Conservation (phyloP, 2,113 vertebrate species). For the Cephalopholis sonnerati region DNA sequence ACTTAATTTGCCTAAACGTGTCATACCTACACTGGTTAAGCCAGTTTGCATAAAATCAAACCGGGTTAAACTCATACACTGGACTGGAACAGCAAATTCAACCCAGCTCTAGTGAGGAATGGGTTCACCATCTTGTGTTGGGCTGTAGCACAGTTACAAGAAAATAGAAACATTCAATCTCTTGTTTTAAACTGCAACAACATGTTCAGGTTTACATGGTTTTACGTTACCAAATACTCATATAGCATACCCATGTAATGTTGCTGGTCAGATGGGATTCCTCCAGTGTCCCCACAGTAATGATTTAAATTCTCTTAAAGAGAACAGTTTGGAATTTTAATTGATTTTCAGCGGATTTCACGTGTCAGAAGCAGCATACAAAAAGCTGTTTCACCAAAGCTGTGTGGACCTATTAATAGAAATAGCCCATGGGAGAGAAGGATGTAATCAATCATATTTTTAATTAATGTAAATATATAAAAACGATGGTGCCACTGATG, state of each 20-base stretch:
- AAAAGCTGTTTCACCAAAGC: not conserved
- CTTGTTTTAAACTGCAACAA: constrained; percentile 3
- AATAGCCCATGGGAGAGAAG: not conserved
- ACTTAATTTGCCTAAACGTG: no score
- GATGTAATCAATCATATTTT: not conserved
- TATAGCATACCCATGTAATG: not conserved
- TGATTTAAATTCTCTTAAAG: no score
- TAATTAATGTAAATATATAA: not conserved
- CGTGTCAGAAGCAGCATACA: not conserved
- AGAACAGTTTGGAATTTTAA: not conserved
- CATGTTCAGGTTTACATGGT: not conserved
- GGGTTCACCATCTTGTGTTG: not conserved
- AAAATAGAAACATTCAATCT: not conserved
- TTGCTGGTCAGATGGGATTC: not conserved
- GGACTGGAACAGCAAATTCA: no score
- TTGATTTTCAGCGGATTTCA: not conserved
- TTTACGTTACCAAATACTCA: not conserved
- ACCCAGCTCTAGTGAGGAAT: no score
- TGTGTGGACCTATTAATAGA: not conserved
- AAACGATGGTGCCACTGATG: not conserved
- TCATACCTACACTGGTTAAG: no score
- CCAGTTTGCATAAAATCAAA: no score
- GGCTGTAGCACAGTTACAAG: no score
- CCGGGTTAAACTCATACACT: no score
- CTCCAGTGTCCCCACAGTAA: no score